phyloP scores from a whole-genome alignment of 2,797 vertebrate species.

The Ateles fusciceps region DNA sequence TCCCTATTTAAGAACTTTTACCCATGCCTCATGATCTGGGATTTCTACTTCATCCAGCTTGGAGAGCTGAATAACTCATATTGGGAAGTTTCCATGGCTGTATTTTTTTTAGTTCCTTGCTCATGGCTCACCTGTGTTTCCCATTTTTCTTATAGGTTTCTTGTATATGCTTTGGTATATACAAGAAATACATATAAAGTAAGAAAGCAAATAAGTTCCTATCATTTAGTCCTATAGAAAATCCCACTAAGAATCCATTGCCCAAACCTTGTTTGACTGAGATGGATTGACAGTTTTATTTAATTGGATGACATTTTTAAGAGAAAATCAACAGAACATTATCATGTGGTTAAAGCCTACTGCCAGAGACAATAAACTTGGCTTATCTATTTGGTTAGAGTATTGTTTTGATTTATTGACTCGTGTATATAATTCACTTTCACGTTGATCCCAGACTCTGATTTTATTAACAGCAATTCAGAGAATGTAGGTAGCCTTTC shows the following conservation, averaged over 20 bases:
- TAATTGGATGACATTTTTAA: constrained; percentile 1
- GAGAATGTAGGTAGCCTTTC: not conserved
- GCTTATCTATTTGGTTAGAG: not conserved
- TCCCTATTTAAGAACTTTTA: not conserved
- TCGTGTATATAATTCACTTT: not conserved
- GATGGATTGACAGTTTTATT: not conserved
- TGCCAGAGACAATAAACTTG: not conserved
- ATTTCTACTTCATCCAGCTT: not conserved
- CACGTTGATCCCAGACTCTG: not conserved
- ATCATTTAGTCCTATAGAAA: not conserved
- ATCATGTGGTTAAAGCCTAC: constrained; percentile 3
- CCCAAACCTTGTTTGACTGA: not conserved
- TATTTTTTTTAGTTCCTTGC: not conserved
- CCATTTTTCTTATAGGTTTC: not conserved
- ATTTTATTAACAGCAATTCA: not conserved
- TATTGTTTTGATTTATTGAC: constrained; percentile 34
- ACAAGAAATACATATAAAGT: not conserved
- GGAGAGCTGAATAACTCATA: not conserved
- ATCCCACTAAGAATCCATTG: not conserved
- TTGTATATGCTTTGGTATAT: not conserved
- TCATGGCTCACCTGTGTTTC: not conserved
- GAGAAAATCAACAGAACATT: constrained; percentile 17
- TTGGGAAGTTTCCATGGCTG: not conserved
- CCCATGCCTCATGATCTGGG: not conserved
- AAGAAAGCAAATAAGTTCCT: not conserved